Conservation (phyloP, 2,797 vertebrate genomes). For the Macroramphosus scolopax region DNA sequence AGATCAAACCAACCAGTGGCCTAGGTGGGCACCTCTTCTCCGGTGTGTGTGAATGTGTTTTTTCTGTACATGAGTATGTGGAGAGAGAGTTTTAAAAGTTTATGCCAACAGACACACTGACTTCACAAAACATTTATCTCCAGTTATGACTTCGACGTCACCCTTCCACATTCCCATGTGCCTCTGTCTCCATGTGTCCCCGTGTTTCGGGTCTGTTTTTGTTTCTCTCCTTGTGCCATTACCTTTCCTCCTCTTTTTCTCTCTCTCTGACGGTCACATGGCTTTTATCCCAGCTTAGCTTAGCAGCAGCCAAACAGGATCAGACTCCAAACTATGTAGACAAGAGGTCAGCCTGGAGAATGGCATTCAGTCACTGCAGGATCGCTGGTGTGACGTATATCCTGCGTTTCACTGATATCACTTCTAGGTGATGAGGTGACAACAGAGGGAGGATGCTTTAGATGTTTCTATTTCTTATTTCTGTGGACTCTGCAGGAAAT, state of each 20-base stretch:
- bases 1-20: conserved; percentile 98
- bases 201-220: too few relatives aligned
- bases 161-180: conserved; percentile 6
- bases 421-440: conserved; percentile 14
- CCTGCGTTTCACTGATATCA: not conserved
- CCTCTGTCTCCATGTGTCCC: conserved; percentile 3
- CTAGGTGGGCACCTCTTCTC: conserved; percentile 81
- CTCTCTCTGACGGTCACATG: conserved; percentile 24
- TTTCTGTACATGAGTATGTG: conserved; percentile 1
- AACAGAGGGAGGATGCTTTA: conserved; percentile 7
- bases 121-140: conserved; percentile 33
- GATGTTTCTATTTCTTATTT: not conserved
- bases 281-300: conserved; percentile 37
- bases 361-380: conserved; percentile 22
- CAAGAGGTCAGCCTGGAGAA: conserved; percentile 37
- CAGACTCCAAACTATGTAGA: conserved; percentile 58
- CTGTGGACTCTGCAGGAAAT: not conserved
- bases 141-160: conserved; percentile 13
- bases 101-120: conserved; percentile 14
- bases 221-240: too few relatives aligned
- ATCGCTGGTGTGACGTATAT: conserved; percentile 15
- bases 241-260: too few relatives aligned
- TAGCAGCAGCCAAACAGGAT: conserved; percentile 33
- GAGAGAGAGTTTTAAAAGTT: not conserved
- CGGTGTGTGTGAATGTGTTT: conserved; percentile 12